These are phyloP conservation scores for Coregonus clupeaformis DNA, from an alignment of 2,113 vertebrate genomes.

Conservation along the genomic window DNA sequence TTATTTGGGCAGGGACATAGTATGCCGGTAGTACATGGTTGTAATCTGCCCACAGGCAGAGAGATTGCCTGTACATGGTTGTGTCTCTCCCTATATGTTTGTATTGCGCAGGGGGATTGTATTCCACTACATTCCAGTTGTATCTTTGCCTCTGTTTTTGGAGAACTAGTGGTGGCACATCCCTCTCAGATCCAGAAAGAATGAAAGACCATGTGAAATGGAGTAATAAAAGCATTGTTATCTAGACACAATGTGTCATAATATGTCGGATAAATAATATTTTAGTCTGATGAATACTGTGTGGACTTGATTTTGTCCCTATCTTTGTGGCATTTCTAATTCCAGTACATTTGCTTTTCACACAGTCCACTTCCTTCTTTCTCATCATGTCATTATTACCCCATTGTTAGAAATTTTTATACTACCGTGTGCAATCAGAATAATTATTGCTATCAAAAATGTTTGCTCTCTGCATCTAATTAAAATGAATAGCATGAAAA, in stretches of 20 bases:
- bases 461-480: neutral
- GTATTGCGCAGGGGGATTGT: no score
- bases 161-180: neutral
- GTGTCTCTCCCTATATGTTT: no score
- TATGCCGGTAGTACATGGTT: no score
- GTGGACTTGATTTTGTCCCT: neutral
- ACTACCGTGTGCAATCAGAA: neutral
- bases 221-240: neutral
- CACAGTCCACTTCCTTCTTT: constrained; percentile 1
- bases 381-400: neutral
- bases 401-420: neutral
- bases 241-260: neutral
- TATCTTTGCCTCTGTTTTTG: neutral
- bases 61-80: no score
- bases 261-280: neutral
- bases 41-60: no score
- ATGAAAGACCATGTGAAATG: neutral
- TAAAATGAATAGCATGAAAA: neutral
- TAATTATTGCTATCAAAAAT: neutral
- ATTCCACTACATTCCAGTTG: no score
- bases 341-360: neutral
- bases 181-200: neutral
- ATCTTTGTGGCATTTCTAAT: neutral
- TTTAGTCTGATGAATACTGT: neutral
- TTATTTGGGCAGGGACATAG: no score